These are phyloP conservation scores for Meriones unguiculatus DNA, from an alignment of 2,113 vertebrate genomes.

Conservation along the genomic window DNA sequence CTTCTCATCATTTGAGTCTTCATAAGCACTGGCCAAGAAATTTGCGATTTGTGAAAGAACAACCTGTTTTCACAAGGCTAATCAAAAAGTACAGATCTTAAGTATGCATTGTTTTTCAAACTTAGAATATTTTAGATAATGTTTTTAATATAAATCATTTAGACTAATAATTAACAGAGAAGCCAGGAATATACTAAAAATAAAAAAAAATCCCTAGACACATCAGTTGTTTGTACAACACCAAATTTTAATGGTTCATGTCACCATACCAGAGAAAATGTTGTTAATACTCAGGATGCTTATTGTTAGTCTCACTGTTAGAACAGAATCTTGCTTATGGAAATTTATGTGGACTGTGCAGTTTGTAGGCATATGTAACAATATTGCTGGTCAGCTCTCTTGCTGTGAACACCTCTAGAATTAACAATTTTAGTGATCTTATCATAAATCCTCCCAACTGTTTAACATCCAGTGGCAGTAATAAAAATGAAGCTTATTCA, in stretches of 20 bases:
- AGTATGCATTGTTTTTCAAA: background rate
- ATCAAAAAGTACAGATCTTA: background rate
- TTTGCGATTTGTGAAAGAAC: background rate
- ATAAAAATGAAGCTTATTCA: conserved; percentile 57
- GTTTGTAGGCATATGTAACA: conserved; percentile 49
- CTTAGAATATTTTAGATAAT: background rate
- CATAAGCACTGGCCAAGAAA: background rate
- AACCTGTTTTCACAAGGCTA: background rate
- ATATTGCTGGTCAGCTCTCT: conserved; percentile 14
- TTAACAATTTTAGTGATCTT: conserved; percentile 59
- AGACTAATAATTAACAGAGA: conserved; percentile 6
- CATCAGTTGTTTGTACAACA: background rate
- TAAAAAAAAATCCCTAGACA: background rate
- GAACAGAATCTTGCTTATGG: background rate
- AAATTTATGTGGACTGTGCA: conserved; percentile 52
- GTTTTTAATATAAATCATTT: background rate
- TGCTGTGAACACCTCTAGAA: conserved; percentile 52
- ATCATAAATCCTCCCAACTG: conserved; percentile 60
- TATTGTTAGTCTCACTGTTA: conserved; percentile 11
- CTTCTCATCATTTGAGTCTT: background rate
- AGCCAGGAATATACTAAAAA: background rate
- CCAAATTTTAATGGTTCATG: conserved; percentile 10
- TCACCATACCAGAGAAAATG: background rate
- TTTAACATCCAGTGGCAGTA: conserved; percentile 28
- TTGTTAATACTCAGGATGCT: background rate